Conservation (phyloP, 2,888 invertebrate genomes). For the Noctua janthina region DNA sequence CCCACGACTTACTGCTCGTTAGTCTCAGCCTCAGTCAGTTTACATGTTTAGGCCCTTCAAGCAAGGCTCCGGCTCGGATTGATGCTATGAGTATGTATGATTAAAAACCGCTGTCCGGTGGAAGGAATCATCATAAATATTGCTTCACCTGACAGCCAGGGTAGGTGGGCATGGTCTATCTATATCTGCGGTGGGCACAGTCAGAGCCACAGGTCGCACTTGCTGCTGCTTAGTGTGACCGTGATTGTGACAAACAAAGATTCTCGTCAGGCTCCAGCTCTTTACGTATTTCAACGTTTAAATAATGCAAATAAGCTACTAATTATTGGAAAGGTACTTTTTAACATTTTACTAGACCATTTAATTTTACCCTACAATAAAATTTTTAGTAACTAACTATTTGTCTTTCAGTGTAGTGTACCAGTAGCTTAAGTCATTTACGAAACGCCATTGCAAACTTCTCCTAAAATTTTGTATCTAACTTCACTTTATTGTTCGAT, state of each 20-base stretch:
- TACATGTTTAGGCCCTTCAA: not conserved
- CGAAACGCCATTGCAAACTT: constrained; percentile 74
- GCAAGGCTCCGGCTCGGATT: not conserved
- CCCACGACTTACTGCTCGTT: too few species aligned
- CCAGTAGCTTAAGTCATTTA: constrained; percentile 21
- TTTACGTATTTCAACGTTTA: not conserved
- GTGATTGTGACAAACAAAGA: not conserved
- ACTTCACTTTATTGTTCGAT: constrained; percentile 88
- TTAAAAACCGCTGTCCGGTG: not conserved
- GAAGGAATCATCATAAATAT: not conserved
- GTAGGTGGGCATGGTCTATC: not conserved
- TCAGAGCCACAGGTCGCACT: too few species aligned
- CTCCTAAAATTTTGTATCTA: constrained; percentile 73
- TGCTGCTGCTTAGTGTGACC: not conserved
- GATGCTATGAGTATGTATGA: not conserved
- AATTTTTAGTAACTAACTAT: not conserved
- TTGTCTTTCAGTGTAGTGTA: constrained; percentile 24
- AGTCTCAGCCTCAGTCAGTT: not conserved
- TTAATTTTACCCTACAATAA: not conserved
- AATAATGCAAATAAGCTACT: not conserved
- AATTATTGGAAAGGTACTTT: not conserved
- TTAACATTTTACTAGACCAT: not conserved
- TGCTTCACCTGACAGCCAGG: not conserved
- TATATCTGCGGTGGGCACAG: not conserved
- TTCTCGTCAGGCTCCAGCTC: not conserved